Conservation (phyloP, 2,797 vertebrate genomes). For the Prunella strophiata region DNA sequence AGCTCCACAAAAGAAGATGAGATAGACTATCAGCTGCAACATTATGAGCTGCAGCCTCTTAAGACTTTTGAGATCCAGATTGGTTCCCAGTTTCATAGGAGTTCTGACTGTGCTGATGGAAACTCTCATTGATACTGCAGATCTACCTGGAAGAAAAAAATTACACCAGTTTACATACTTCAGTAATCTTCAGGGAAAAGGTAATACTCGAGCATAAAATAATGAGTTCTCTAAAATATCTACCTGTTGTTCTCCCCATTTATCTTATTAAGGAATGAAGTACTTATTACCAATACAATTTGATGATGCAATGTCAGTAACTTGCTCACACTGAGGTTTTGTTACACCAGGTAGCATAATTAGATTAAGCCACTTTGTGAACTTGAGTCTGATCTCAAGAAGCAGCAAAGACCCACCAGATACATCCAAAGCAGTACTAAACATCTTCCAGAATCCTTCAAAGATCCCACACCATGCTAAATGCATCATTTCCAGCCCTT, state of each 20-base stretch:
- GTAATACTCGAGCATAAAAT: neutral
- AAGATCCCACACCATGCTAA: neutral
- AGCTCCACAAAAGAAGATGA: neutral
- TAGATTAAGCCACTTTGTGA: neutral
- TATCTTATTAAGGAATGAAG: neutral
- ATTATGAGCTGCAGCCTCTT: neutral
- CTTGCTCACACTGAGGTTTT: neutral
- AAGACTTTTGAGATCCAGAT: neutral
- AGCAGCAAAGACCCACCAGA: neutral
- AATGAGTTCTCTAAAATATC: neutral
- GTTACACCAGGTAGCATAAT: neutral
- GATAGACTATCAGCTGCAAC: neutral
- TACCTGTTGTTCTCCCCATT: neutral
- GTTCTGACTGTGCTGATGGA: neutral
- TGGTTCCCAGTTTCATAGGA: neutral
- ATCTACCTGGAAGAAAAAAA: neutral
- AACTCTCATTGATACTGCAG: neutral
- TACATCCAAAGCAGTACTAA: neutral
- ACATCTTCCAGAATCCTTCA: neutral
- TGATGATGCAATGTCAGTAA: neutral
- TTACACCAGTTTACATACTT: neutral
- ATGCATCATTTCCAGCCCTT: neutral
- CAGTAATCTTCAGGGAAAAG: neutral
- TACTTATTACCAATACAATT: neutral
- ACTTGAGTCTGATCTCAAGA: neutral